A percentile compares a stretch with the other conserved stretches of the same genome.
Evolutionary conservation across 2,888 invertebrate genomes (phyloP).

Genomic region (Xestia c-nigrum): DNA sequence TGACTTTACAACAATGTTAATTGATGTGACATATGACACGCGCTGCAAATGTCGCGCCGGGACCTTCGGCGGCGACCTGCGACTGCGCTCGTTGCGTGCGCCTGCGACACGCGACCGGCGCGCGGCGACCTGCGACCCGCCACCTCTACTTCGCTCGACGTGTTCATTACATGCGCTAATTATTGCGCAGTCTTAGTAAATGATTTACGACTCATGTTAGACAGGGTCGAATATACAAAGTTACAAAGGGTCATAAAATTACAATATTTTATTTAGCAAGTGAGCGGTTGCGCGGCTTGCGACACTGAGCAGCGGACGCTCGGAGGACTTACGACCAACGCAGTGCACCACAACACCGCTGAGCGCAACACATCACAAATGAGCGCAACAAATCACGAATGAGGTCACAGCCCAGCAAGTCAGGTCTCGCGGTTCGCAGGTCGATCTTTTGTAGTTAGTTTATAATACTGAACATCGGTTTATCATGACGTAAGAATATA

Average conservation of each 20-base stretch:
- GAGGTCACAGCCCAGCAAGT: too few relatives aligned
- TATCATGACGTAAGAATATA: constrained; percentile 18
- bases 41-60: background rate
- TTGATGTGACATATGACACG: constrained; percentile 38
- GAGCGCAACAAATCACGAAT: background rate
- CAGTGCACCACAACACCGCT: background rate
- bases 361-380: background rate
- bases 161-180: constrained; percentile 55
- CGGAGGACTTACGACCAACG: background rate
- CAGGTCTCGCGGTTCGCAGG: background rate
- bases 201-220: constrained; percentile 44
- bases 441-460: background rate
- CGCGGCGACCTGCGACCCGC: constrained; percentile 30
- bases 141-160: constrained; percentile 25
- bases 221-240: constrained; percentile 55
- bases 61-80: constrained; percentile 30
- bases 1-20: constrained; percentile 37
- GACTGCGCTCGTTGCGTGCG: constrained; percentile 11
- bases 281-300: background rate
- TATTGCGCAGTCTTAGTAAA: constrained; percentile 47
- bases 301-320: background rate
- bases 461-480: background rate
- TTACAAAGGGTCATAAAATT: constrained; percentile 44
- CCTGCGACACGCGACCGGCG: constrained; percentile 23
- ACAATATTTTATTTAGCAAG: constrained; percentile 45